These are phyloP conservation scores for Zaprionus ghesquierei DNA, from an alignment of 1,140 invertebrate genomes.

Conservation along the genomic window DNA sequence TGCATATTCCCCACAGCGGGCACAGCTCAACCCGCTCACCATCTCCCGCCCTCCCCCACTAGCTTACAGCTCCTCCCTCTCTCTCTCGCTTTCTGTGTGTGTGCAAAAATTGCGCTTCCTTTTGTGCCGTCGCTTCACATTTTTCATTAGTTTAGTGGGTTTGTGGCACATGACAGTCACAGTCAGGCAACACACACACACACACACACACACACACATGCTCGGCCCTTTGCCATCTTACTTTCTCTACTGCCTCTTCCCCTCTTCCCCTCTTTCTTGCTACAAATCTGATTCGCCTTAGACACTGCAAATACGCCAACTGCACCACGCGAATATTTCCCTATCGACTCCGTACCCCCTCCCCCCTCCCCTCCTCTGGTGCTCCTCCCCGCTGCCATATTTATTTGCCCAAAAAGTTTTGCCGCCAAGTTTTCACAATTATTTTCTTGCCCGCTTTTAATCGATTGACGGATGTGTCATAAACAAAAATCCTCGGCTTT, in stretches of 20 bases:
- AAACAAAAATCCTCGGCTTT: neutral
- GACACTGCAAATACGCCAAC: constrained; percentile 11
- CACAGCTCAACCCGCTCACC: constrained; percentile 11
- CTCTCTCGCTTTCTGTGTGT: constrained; percentile 23
- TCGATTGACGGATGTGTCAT: constrained; percentile 2
- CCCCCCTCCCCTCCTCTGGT: neutral
- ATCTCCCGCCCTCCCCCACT: too few species aligned
- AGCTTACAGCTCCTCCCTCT: neutral
- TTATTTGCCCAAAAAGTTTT: neutral
- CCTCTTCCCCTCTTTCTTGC: constrained; percentile 38
- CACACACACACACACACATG: constrained; percentile 32
- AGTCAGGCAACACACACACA: constrained; percentile 56
- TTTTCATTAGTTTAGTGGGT: constrained; percentile 81
- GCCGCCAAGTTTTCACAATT: neutral
- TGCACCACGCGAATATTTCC: constrained; percentile 4
- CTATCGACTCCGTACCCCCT: neutral
- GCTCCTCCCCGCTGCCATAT: neutral
- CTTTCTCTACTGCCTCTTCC: constrained; percentile 12
- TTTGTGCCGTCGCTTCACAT: constrained; percentile 80
- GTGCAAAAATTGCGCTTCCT: constrained; percentile 76
- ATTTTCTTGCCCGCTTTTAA: neutral
- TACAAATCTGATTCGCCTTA: constrained; percentile 22
- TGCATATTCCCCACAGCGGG: constrained; percentile 39
- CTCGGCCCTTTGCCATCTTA: constrained; percentile 45
- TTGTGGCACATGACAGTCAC: constrained; percentile 80